phyloP scores from a whole-genome alignment of 1,140 invertebrate genomes.

The Bactericera cockerelli region DNA sequence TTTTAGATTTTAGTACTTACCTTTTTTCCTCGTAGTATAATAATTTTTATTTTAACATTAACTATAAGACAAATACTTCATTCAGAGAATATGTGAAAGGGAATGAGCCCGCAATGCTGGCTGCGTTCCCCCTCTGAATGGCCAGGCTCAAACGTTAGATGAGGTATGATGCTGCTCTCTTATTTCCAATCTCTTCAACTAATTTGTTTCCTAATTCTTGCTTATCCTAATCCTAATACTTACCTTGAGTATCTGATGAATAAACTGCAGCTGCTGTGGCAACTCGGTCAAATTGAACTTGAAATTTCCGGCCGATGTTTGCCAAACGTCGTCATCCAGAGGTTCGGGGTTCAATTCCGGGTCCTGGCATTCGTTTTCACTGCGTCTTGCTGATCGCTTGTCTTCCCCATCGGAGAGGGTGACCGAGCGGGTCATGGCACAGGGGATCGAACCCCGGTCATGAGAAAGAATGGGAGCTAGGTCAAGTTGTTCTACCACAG shows the following conservation, averaged over 20 bases:
- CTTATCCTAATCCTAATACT: no score
- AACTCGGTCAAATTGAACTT: conserved; percentile 80
- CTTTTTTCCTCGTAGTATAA: no score
- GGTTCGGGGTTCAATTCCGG: background rate
- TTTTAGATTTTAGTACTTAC: no score
- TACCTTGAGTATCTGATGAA: conserved; percentile 77
- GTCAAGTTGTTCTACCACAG: conserved; percentile 74
- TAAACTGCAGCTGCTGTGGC: conserved; percentile 81
- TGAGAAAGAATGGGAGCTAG: conserved; percentile 66
- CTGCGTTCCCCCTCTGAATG: no score
- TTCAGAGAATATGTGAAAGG: no score
- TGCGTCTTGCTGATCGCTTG: conserved; percentile 25
- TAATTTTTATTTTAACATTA: no score
- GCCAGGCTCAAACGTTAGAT: no score
- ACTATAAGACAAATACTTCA: no score
- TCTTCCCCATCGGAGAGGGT: conserved; percentile 80
- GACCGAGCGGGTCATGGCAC: conserved; percentile 62
- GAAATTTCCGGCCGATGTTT: conserved; percentile 82
- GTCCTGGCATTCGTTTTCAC: background rate
- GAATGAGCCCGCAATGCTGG: no score
- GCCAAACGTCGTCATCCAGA: conserved; percentile 42
- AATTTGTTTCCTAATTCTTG: no score
- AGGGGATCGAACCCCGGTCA: conserved; percentile 56
- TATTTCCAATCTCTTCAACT: no score
- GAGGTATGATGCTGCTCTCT: no score